phyloP scores from a whole-genome alignment of 2,113 vertebrate species.

The Micronycteris hirsuta region DNA sequence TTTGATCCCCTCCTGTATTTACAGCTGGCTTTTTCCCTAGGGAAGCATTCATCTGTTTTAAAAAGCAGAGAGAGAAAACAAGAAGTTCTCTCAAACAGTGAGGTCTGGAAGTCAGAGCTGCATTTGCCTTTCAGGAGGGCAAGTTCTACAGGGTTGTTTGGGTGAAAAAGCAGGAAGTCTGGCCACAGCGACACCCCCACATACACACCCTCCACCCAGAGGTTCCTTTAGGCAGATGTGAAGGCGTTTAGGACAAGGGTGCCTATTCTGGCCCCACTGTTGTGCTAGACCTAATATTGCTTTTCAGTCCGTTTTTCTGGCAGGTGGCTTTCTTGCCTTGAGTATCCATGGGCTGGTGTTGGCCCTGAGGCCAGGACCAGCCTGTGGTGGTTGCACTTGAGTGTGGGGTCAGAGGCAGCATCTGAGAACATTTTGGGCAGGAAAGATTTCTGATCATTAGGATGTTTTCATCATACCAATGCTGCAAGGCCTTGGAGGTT shows the following conservation, averaged over 20 bases:
- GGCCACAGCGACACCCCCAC: not conserved
- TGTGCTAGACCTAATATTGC: not conserved
- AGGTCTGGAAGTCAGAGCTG: slow-evolving; percentile 49
- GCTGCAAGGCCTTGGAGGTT: not conserved
- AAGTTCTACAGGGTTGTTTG: slow-evolving; percentile 21
- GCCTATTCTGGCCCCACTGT: slow-evolving; percentile 1
- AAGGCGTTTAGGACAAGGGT: slow-evolving; percentile 34
- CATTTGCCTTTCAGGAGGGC: slow-evolving; percentile 27
- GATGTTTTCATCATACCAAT: slow-evolving; percentile 10
- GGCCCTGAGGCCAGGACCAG: not conserved
- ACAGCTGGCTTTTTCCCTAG: slow-evolving; percentile 39
- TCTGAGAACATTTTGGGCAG: not conserved
- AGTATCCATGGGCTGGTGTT: not conserved
- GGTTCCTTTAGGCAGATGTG: not conserved
- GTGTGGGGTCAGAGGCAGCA: not conserved
- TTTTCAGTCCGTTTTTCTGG: not conserved
- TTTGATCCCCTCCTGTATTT: slow-evolving; percentile 19
- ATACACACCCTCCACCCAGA: not conserved
- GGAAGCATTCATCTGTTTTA: slow-evolving; percentile 47
- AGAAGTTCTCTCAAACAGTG: slow-evolving; percentile 24
- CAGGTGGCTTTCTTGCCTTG: not conserved
- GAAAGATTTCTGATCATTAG: not conserved
- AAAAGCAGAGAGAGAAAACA: slow-evolving; percentile 40
- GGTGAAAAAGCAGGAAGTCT: slow-evolving; percentile 17
- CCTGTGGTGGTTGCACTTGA: not conserved